These are phyloP conservation scores for Araneus ventricosus DNA, from an alignment of 1,140 invertebrate species.

Conservation along the genomic window DNA sequence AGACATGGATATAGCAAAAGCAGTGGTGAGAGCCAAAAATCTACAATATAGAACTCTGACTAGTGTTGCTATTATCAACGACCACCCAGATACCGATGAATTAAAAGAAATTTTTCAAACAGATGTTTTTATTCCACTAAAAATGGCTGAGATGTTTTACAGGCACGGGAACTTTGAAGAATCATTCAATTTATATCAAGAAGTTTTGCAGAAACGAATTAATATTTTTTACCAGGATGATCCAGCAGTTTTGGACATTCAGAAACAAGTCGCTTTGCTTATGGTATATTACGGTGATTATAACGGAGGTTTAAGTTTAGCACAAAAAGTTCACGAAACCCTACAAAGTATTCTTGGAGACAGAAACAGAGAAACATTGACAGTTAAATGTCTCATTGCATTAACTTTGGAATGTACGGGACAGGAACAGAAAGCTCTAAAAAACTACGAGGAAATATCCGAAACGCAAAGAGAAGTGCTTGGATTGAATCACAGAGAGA, in stretches of 20 bases:
- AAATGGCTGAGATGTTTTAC: not conserved
- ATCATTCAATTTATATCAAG: not conserved
- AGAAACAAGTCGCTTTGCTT: not conserved
- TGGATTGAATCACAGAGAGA: not conserved
- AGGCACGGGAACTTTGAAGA: not conserved
- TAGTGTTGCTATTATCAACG: not conserved
- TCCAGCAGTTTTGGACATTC: not conserved
- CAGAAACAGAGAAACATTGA: not conserved
- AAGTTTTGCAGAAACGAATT: not conserved
- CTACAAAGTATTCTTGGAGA: not conserved
- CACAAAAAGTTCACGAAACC: not conserved
- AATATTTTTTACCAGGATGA: not conserved
- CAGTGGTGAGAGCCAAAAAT: not conserved
- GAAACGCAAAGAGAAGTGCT: not conserved
- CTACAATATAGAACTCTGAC: not conserved
- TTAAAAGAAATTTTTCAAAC: conserved; percentile 4
- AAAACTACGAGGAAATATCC: not conserved
- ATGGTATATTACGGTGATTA: not conserved
- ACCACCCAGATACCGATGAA: not conserved
- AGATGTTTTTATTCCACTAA: not conserved
- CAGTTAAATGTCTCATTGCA: not conserved
- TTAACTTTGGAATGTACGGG: not conserved
- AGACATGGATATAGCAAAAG: not conserved
- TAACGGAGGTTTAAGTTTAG: not conserved
- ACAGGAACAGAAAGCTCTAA: not conserved